Evolutionary conservation across 2,797 vertebrate species (phyloP).

Genomic region (Enteromius thamalakanensis): DNA sequence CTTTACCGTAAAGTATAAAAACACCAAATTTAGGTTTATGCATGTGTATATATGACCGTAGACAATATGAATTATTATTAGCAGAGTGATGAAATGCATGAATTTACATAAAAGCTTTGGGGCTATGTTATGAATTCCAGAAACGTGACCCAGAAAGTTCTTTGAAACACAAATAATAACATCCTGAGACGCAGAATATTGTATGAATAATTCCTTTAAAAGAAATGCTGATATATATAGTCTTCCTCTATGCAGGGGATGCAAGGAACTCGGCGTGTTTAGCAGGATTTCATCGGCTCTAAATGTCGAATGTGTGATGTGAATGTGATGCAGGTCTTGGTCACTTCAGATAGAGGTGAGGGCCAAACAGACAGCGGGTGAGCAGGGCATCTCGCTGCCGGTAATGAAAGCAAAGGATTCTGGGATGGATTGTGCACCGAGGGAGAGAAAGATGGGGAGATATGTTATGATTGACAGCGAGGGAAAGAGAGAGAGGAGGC

Average conservation of each 20-base stretch:
- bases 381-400: constrained; percentile 48
- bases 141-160: not conserved
- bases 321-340: constrained; percentile 39
- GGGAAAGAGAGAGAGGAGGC: constrained; percentile 65
- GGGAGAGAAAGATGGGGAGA: constrained; percentile 44
- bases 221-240: not conserved
- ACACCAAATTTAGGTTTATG: not conserved
- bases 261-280: not conserved
- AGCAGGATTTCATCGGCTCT: constrained; percentile 14
- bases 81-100: not conserved
- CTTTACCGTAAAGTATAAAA: not conserved
- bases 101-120: not conserved
- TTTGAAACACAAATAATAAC: not conserved
- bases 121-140: not conserved
- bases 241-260: not conserved
- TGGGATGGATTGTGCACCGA: constrained; percentile 35
- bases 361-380: constrained; percentile 23
- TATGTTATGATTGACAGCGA: constrained; percentile 65
- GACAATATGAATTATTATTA: not conserved
- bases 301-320: constrained; percentile 38
- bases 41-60: not conserved
- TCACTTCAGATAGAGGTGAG: constrained; percentile 36
- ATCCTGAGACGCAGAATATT: not conserved
- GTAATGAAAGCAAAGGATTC: constrained; percentile 56
- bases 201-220: not conserved